These are phyloP conservation scores for Agriopis leucophaearia DNA, from an alignment of 2,888 invertebrate species.

Conservation along the genomic window DNA sequence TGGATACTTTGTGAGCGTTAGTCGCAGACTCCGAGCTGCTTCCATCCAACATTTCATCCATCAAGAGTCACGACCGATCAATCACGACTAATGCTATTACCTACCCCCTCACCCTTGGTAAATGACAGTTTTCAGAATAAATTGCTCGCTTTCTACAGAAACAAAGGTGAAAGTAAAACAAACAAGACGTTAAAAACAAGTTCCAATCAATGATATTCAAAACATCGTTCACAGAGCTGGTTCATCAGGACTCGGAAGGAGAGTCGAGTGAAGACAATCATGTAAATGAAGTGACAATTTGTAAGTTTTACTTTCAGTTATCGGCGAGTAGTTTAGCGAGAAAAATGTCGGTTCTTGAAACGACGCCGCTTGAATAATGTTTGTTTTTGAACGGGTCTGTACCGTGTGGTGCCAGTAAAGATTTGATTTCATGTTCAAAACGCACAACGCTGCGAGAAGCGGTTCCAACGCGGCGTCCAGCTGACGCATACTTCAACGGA, in stretches of 20 bases:
- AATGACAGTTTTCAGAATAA: constrained; percentile 22
- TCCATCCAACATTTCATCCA: constrained; percentile 22
- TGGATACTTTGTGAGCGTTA: constrained; percentile 1
- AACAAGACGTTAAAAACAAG: neutral
- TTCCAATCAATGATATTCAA: constrained; percentile 24
- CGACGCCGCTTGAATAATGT: neutral
- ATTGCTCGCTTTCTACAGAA: constrained; percentile 21
- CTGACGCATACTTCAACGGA: no score
- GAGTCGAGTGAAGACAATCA: constrained; percentile 16
- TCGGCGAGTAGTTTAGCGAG: constrained; percentile 18
- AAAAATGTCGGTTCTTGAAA: constrained; percentile 13
- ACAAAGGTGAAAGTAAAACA: constrained; percentile 15
- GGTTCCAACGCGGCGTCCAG: no score
- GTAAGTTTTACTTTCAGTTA: constrained; percentile 18
- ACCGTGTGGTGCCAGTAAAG: no score
- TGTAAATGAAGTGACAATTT: constrained; percentile 35
- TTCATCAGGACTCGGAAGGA: neutral
- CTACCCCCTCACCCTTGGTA: constrained; percentile 6
- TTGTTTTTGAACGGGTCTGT: no score
- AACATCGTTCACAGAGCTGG: constrained; percentile 8
- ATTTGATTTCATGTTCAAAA: no score
- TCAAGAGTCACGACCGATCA: constrained; percentile 12
- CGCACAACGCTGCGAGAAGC: no score
- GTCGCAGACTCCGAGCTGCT: neutral
- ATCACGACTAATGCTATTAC: constrained; percentile 23